Percentiles rank a stretch among this genome's conserved stretches.
Conservation (phyloP, 2,113 vertebrate species). For the Phylloscopus trochilus region DNA sequence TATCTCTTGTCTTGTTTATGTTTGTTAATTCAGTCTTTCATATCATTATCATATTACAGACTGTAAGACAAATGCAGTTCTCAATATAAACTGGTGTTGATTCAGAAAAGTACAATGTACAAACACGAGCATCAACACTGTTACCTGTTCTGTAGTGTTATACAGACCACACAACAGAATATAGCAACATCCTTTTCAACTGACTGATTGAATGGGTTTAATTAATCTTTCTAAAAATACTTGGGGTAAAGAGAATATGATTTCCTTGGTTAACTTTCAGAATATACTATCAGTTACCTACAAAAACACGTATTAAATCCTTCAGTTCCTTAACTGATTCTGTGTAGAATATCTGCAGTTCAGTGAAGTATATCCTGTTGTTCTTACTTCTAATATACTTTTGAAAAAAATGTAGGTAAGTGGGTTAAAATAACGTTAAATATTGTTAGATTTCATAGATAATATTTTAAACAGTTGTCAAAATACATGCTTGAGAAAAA, state of each 20-base stretch:
- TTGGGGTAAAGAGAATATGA: background rate
- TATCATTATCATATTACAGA: background rate
- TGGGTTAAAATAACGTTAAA: background rate
- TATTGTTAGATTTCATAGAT: background rate
- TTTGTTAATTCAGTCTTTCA: background rate
- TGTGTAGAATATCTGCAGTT: background rate
- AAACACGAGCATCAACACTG: background rate
- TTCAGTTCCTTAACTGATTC: background rate
- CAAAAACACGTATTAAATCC: background rate
- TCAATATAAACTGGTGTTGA: background rate
- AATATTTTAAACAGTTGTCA: background rate
- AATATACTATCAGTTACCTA: background rate
- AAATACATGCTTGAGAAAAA: background rate
- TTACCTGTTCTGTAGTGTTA: background rate
- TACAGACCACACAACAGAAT: accelerated
- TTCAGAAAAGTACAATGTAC: background rate
- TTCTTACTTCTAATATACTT: background rate
- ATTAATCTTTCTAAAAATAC: conserved; percentile 8
- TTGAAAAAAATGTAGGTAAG: background rate
- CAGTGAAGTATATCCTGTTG: background rate
- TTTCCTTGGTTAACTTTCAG: background rate
- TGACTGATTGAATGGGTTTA: background rate
- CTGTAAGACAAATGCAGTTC: background rate
- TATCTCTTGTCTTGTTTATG: background rate
- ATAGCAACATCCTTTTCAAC: background rate